phyloP scores from a whole-genome alignment of 2,797 vertebrate genomes.

The Coreius guichenoti region DNA sequence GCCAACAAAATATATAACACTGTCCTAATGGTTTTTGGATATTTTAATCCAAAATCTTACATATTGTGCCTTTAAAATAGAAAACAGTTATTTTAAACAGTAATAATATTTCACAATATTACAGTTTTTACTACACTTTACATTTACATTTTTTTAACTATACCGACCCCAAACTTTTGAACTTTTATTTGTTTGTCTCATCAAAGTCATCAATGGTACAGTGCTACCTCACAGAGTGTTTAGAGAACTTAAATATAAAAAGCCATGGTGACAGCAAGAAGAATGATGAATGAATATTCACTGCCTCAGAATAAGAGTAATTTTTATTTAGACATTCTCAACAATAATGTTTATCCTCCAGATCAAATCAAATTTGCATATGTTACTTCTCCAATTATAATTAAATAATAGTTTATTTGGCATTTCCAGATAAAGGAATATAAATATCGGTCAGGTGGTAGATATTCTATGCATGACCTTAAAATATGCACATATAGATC shows the following conservation, averaged over 20 bases:
- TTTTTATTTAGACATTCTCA: slow-evolving; percentile 10
- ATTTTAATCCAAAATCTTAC: no score
- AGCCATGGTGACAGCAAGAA: slow-evolving; percentile 1
- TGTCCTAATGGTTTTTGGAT: no score
- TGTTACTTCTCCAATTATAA: slow-evolving; percentile 36
- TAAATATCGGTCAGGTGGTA: slow-evolving; percentile 54
- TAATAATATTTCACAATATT: neutral
- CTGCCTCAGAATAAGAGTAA: neutral
- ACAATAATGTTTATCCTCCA: slow-evolving; percentile 4
- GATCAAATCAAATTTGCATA: slow-evolving; percentile 30
- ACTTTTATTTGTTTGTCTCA: neutral
- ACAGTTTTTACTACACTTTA: neutral
- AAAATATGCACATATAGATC: slow-evolving; percentile 70
- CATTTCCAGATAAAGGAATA: slow-evolving; percentile 53
- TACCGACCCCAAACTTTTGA: neutral
- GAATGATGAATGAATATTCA: neutral
- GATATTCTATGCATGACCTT: slow-evolving; percentile 52
- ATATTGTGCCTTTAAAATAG: neutral
- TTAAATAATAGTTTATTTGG: slow-evolving; percentile 37
- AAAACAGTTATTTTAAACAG: neutral
- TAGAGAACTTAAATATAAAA: neutral
- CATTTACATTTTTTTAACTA: no score
- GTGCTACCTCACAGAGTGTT: neutral
- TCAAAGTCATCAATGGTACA: neutral
- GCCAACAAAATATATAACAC: no score